phyloP scores from a whole-genome alignment of 2,888 invertebrate genomes.

The Eupithecia inturbata region DNA sequence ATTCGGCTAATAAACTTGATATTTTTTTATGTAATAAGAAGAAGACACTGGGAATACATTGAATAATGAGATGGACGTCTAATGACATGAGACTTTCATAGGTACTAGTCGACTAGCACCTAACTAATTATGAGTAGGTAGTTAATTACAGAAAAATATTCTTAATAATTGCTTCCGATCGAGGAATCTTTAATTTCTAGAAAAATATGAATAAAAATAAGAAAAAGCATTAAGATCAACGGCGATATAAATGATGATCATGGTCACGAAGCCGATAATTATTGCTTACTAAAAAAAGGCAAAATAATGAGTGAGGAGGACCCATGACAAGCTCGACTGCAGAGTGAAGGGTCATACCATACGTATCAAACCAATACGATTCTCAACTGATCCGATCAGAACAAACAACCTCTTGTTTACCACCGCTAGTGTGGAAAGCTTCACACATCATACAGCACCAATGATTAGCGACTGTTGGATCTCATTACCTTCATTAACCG shows the following conservation, averaged over 20 bases:
- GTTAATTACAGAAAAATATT: no score
- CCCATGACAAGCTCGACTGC: not conserved
- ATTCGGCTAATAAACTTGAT: slow-evolving; percentile 12
- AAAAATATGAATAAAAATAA: not conserved
- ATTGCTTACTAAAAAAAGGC: not conserved
- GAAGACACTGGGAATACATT: slow-evolving; percentile 1
- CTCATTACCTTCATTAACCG: slow-evolving; percentile 70
- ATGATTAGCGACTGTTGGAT: slow-evolving; percentile 71
- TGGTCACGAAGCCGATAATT: not conserved
- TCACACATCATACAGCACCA: slow-evolving; percentile 42
- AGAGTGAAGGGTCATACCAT: not conserved
- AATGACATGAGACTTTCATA: slow-evolving; percentile 13
- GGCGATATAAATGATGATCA: not conserved
- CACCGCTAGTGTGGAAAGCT: slow-evolving; percentile 34
- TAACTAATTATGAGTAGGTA: slow-evolving; percentile 5
- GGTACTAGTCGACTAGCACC: no score
- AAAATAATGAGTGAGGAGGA: not conserved
- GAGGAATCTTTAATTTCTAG: not conserved
- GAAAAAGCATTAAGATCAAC: not conserved
- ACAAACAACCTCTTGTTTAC: slow-evolving; percentile 39
- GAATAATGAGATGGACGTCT: slow-evolving; percentile 6
- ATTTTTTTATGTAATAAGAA: slow-evolving; percentile 24
- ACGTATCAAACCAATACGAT: slow-evolving; percentile 18
- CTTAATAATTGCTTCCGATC: not conserved
- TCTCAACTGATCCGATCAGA: slow-evolving; percentile 25